Conservation (phyloP, 1,140 invertebrate species). For the Lepidurus arcticus region DNA sequence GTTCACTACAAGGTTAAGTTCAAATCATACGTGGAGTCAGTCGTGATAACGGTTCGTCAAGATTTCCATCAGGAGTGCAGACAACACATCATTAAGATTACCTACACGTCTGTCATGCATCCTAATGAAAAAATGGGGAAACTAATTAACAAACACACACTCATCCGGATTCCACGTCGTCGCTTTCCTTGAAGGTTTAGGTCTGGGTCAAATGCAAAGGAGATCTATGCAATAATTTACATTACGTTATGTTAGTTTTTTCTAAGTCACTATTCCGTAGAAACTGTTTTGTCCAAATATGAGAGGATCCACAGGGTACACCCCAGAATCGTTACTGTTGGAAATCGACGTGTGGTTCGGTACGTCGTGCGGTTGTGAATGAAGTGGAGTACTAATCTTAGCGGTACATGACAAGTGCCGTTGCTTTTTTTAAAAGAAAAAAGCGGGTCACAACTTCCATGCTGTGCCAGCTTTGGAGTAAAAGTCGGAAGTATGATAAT, state of each 20-base stretch:
- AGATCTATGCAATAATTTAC: background rate
- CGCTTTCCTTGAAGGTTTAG: background rate
- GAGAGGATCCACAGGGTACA: background rate
- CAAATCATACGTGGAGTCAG: background rate
- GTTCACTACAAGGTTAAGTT: background rate
- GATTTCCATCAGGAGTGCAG: background rate
- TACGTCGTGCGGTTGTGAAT: background rate
- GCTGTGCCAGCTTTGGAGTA: background rate
- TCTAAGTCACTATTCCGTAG: background rate
- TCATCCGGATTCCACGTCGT: background rate
- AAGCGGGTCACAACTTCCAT: background rate
- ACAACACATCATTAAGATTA: background rate
- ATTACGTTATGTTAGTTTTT: background rate
- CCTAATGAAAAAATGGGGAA: slow-evolving; percentile 4
- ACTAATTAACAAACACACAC: slow-evolving; percentile 10
- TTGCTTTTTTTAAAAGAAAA: background rate
- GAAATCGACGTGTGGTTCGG: background rate
- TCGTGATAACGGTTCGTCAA: background rate
- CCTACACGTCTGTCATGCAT: slow-evolving; percentile 6
- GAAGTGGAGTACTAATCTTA: background rate
- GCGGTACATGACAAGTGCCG: slow-evolving; percentile 6
- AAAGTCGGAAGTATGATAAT: background rate
- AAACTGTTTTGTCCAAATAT: background rate
- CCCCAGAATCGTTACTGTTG: background rate
- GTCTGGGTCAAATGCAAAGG: background rate